Conservation (phyloP, 2,113 vertebrate species). For the Nyctereutes procyonoides region DNA sequence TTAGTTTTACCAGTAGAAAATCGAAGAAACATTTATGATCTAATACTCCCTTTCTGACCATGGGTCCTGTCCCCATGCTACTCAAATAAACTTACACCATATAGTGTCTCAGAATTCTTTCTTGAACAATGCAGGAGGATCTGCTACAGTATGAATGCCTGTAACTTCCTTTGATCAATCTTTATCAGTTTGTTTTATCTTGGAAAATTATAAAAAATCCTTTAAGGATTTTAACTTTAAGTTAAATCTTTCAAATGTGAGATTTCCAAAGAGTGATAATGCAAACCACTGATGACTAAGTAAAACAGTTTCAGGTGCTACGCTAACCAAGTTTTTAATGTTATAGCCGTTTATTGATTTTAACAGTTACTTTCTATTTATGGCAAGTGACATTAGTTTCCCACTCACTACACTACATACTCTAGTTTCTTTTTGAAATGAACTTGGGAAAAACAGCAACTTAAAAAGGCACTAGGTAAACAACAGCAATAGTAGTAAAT, state of each 20-base stretch:
- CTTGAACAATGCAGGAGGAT: not conserved
- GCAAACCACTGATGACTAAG: not conserved
- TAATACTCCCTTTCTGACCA: not conserved
- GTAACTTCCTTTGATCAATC: not conserved
- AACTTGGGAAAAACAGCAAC: not conserved
- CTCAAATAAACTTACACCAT: not conserved
- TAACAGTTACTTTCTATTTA: not conserved
- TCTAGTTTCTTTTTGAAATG: not conserved
- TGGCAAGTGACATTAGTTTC: not conserved
- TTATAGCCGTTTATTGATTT: not conserved
- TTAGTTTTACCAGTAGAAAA: not conserved
- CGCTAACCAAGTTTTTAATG: not conserved
- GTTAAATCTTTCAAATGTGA: conserved; percentile 1
- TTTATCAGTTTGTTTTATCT: conserved; percentile 1
- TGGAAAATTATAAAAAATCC: conserved; percentile 2
- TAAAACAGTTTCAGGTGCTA: not conserved
- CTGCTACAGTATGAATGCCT: not conserved
- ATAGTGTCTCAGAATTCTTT: not conserved
- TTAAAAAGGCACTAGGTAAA: not conserved
- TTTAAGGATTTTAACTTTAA: no score
- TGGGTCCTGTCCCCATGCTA: not conserved
- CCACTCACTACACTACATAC: not conserved
- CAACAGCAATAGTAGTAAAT: not conserved
- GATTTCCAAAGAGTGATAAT: not conserved
- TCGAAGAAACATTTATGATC: not conserved